Conservation (phyloP, 1,140 invertebrate genomes). For the Meteorus sp. region DNA sequence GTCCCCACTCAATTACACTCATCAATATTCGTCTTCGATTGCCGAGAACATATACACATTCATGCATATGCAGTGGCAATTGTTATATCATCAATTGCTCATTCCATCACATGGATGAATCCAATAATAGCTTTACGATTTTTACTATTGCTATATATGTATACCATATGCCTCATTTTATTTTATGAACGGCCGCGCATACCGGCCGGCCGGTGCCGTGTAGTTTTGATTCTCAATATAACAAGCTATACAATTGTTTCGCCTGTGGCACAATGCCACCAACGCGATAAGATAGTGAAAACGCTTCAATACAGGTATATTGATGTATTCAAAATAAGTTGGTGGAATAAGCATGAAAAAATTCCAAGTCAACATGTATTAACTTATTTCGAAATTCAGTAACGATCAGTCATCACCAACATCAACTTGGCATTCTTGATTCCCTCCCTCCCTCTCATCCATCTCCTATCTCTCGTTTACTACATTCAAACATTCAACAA, state of each 20-base stretch:
- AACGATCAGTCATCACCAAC: not conserved
- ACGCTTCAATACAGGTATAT: not conserved
- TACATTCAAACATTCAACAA: not conserved
- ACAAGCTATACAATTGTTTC: not conserved
- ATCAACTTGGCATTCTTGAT: not conserved
- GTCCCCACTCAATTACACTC: constrained; percentile 1
- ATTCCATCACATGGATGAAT: constrained; percentile 5
- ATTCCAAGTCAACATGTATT: not conserved
- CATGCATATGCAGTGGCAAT: not conserved
- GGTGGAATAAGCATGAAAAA: not conserved
- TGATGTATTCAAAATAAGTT: not conserved
- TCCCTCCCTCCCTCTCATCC: not conserved
- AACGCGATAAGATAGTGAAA: constrained; percentile 9
- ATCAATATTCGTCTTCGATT: not conserved
- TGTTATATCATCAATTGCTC: not conserved
- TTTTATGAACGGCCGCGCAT: too few relatives aligned
- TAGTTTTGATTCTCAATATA: not conserved
- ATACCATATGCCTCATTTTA: too few relatives aligned
- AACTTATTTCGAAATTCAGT: not conserved
- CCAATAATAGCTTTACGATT: constrained; percentile 7
- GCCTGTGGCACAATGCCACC: not conserved
- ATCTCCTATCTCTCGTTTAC: not conserved
- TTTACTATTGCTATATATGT: constrained; percentile 2
- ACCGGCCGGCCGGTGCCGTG: not conserved
- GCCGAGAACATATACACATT: too few relatives aligned